A percentile compares a stretch with the other conserved stretches of the same genome.
phyloP scores from a whole-genome alignment of 2,797 vertebrate genomes.

The Paratrypauchen microcephalus region DNA sequence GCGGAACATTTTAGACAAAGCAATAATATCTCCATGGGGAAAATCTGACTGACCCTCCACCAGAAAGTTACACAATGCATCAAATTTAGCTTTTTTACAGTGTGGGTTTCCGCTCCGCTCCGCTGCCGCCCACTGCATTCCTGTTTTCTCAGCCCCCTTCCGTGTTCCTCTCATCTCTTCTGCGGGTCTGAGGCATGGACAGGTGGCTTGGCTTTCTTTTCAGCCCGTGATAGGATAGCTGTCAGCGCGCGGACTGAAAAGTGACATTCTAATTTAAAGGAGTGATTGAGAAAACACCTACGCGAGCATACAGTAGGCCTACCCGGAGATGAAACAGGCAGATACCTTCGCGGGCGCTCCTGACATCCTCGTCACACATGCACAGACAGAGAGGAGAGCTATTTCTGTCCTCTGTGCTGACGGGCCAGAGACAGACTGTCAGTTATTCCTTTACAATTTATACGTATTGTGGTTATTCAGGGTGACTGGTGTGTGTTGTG shows the following conservation, averaged over 20 bases:
- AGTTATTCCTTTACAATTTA: conserved; percentile 2
- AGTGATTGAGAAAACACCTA: conserved; percentile 47
- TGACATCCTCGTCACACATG: conserved; percentile 25
- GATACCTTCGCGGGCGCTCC: conserved; percentile 32
- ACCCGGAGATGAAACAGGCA: conserved; percentile 26
- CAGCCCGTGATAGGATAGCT: conserved; percentile 63
- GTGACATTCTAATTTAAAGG: conserved; percentile 76
- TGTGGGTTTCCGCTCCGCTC: conserved; percentile 54
- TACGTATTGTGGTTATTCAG: not conserved
- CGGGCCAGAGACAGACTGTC: not conserved
- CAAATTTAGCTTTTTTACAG: too few species aligned
- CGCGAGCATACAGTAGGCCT: conserved; percentile 12
- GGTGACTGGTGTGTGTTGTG: not conserved
- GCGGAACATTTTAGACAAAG: too few species aligned
- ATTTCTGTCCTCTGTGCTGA: conserved; percentile 33
- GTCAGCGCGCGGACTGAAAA: conserved; percentile 63
- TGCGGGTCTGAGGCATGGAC: conserved; percentile 42
- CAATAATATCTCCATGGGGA: too few species aligned
- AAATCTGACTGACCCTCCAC: too few species aligned
- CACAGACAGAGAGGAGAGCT: conserved; percentile 14
- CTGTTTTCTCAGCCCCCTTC: conserved; percentile 30
- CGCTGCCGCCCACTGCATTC: conserved; percentile 38
- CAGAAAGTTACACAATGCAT: too few species aligned
- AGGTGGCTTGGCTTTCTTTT: conserved; percentile 49
- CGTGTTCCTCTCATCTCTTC: conserved; percentile 30